Evolutionary conservation across 2,888 invertebrate species (phyloP).

Genomic region (Dynastes tityus): DNA sequence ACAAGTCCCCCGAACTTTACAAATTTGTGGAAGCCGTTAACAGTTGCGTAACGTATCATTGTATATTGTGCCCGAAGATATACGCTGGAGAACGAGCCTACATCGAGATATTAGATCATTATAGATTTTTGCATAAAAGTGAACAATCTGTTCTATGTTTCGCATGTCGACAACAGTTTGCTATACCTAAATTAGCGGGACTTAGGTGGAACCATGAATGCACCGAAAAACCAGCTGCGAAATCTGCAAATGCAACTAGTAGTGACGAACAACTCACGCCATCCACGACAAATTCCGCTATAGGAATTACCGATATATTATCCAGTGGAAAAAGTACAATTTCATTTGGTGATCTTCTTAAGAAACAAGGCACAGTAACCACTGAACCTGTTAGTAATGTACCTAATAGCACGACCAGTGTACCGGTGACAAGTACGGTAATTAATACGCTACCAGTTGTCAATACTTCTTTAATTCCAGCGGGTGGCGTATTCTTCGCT

Average conservation of each 20-base stretch:
- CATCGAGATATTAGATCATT: conserved; percentile 49
- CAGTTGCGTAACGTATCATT: conserved; percentile 52
- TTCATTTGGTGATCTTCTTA: conserved; percentile 9
- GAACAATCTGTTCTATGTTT: conserved; percentile 53
- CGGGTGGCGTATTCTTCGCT: conserved; percentile 9
- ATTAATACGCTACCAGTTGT: conserved; percentile 31
- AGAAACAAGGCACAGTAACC: neutral
- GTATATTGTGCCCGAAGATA: conserved; percentile 50
- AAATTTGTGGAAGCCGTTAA: conserved; percentile 49
- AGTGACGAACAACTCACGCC: neutral
- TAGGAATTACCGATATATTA: conserved; percentile 30
- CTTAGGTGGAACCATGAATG: conserved; percentile 55
- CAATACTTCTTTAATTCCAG: neutral
- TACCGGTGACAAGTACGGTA: neutral
- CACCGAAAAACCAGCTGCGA: conserved; percentile 34
- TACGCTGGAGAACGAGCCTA: conserved; percentile 46
- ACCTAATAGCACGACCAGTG: neutral
- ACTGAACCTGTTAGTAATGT: neutral
- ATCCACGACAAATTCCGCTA: neutral
- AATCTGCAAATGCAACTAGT: neutral
- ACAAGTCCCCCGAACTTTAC: conserved; percentile 33
- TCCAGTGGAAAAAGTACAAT: conserved; percentile 19
- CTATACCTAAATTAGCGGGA: conserved; percentile 38
- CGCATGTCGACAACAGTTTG: conserved; percentile 51
- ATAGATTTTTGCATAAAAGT: conserved; percentile 50